phyloP scores from a whole-genome alignment of 2,113 vertebrate species.

The human region DNA sequence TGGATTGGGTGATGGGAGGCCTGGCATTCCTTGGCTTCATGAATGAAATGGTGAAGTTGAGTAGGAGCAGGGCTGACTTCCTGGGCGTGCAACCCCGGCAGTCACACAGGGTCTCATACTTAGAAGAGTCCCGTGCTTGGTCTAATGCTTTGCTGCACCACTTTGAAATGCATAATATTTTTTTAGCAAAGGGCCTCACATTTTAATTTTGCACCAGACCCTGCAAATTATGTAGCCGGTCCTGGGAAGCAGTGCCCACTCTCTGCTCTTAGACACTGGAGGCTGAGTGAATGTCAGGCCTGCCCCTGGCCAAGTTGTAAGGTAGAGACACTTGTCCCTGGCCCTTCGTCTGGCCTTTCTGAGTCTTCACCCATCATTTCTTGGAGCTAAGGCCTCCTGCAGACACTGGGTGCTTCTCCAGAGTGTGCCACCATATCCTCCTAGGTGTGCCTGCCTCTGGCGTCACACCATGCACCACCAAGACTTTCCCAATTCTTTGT shows the following conservation, averaged over 20 bases:
- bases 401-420: neutral
- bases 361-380: neutral
- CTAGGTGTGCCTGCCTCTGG: neutral
- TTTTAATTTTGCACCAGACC: neutral
- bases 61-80: neutral
- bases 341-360: neutral
- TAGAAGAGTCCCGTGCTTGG: neutral
- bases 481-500: neutral
- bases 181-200: neutral
- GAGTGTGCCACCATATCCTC: neutral
- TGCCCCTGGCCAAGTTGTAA: neutral
- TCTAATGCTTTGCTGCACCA: neutral
- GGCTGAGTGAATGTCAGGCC: neutral
- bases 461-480: too few species aligned
- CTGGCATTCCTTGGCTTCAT: neutral
- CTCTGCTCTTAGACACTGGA: neutral
- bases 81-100: accelerated
- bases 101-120: neutral
- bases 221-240: neutral
- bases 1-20: neutral
- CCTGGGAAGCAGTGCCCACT: neutral
- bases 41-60: neutral
- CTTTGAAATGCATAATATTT: neutral
- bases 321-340: neutral
- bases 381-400: neutral